These are phyloP conservation scores for Tenthredo mesomela DNA, from an alignment of 2,888 invertebrate species.

Conservation along the genomic window DNA sequence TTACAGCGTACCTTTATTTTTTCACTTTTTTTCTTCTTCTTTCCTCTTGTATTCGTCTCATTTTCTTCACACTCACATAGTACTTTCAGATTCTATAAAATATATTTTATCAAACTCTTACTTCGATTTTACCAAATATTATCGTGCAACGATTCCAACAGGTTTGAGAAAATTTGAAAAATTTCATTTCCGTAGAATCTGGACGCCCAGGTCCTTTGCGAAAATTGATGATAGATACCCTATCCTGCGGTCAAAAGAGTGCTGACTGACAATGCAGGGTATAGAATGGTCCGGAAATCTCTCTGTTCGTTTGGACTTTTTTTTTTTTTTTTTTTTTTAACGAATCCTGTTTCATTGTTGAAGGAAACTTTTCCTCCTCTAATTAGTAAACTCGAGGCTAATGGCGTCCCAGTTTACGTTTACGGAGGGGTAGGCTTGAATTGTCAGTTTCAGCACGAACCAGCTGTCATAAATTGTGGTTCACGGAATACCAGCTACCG, in stretches of 20 bases:
- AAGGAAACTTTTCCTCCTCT: background rate
- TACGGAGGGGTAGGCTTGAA: background rate
- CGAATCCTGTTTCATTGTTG: constrained; percentile 24
- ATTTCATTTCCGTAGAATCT: background rate
- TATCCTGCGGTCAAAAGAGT: background rate
- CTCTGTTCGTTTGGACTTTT: background rate
- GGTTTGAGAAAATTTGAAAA: background rate
- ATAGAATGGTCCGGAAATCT: background rate
- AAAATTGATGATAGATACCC: background rate
- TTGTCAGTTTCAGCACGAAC: constrained; percentile 43
- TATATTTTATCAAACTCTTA: background rate
- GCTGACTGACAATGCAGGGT: background rate
- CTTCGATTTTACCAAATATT: no score
- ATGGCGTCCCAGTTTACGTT: constrained; percentile 18
- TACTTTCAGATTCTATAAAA: background rate
- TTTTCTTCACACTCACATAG: background rate
- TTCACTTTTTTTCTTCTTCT: background rate
- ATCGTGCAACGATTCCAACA: background rate
- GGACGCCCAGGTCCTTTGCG: background rate
- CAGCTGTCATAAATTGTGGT: constrained; percentile 35
- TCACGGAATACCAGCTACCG: background rate
- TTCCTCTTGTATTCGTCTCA: background rate
- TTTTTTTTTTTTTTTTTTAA: background rate
- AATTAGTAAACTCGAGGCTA: constrained; percentile 17
- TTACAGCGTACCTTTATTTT: background rate